Conservation (phyloP, 2,113 vertebrate species). For the Dasypus novemcinctus region DNA sequence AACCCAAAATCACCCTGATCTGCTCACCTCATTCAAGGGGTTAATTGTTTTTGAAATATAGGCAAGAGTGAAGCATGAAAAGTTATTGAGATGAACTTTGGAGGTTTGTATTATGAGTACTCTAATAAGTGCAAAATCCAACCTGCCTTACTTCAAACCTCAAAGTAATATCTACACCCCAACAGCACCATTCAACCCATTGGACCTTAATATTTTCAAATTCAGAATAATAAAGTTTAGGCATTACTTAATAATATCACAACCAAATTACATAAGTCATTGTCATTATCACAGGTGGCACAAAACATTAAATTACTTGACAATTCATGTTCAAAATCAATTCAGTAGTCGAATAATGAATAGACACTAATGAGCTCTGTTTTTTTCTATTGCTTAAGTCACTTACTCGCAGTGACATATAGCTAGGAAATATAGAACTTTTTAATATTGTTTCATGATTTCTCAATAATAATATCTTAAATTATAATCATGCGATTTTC, state of each 20-base stretch:
- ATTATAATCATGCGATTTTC: not conserved
- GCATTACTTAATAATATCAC: not conserved
- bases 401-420: not conserved
- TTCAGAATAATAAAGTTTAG: not conserved
- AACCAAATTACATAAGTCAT: not conserved
- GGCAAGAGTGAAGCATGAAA: not conserved
- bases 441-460: not conserved
- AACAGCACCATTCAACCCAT: not conserved
- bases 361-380: not conserved
- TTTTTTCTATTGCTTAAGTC: not conserved
- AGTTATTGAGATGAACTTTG: not conserved
- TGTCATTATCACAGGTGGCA: not conserved
- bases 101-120: not conserved
- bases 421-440: not conserved
- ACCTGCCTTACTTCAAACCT: not conserved
- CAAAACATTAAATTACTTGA: not conserved
- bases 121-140: not conserved
- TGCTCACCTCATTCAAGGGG: constrained; percentile 39
- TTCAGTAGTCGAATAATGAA: not conserved
- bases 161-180: not conserved
- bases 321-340: not conserved
- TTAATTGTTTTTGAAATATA: constrained; percentile 49
- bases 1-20: not conserved
- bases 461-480: not conserved
- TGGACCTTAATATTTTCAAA: not conserved